Evolutionary conservation across 2,888 invertebrate genomes (phyloP).

Genomic region (Luperina nickerlii): DNA sequence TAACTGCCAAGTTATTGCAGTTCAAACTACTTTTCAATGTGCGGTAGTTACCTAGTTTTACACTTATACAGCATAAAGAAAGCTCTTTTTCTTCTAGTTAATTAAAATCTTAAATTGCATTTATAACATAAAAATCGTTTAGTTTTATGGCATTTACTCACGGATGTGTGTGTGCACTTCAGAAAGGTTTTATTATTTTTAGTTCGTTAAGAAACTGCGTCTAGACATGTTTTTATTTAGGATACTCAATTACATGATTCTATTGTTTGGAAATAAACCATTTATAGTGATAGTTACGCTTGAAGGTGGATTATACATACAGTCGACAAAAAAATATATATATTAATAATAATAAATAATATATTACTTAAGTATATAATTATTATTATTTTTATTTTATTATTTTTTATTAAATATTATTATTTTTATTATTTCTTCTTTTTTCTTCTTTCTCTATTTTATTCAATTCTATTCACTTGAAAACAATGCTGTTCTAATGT

Average conservation of each 20-base stretch:
- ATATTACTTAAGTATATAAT: no score
- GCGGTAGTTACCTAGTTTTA: background rate
- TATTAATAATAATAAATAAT: no score
- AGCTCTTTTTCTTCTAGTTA: slow-evolving; percentile 4
- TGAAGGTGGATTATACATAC: no score
- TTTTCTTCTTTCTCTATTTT: no score
- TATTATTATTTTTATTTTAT: no score
- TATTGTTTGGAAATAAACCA: slow-evolving; percentile 18
- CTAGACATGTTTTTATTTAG: slow-evolving; percentile 57
- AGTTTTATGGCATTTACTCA: slow-evolving; percentile 46
- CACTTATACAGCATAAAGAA: background rate
- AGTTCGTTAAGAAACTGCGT: slow-evolving; percentile 42
- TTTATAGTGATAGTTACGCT: background rate
- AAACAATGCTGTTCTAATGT: no score
- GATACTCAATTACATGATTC: background rate
- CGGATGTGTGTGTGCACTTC: slow-evolving; percentile 38
- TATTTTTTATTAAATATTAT: no score
- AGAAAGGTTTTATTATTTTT: slow-evolving; percentile 34
- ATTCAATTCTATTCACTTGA: no score
- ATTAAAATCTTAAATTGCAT: slow-evolving; percentile 37
- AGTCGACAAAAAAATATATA: background rate
- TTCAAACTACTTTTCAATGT: background rate
- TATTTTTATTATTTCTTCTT: no score
- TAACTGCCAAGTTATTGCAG: background rate
- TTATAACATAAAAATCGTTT: slow-evolving; percentile 20